Evolutionary conservation across 1,140 invertebrate species (phyloP), one percentile per base, ranked within the genome.

Genomic region (Acromyrmex heyeri): DNA sequence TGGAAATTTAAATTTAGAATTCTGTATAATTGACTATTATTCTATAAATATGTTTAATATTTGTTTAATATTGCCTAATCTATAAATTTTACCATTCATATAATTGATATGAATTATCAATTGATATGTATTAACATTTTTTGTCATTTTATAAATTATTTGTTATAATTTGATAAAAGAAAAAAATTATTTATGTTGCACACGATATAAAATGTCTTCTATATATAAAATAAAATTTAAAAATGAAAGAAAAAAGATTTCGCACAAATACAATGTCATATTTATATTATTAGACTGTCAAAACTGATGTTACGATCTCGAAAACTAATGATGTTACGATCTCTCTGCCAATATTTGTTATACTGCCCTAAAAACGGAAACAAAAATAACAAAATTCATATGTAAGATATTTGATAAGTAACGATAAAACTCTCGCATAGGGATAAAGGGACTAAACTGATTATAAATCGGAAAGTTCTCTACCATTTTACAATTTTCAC

Each of bases 331-430:
- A 73, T 70, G 55, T 81, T 81, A 72, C 7, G 53, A 62, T 82
- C 48, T 78, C 64, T 34, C 75, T 53, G 48, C 21, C 61, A 67
- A 85, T 79, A n/a, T 85, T 85, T 85, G 24, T 72, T 72, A 70
- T 59, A 67, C 44, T 89, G 53, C n/a, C 59, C 53, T 78, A 50
- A 85, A 65, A 24, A 27, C 62, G 38, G 34, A 38, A 38, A 38
- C 34, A 3, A 55, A 50, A 78, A 62, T 4, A 55, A 72, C 30
- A 85, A 86, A 38, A 24, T 16, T 53, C 44, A 48, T 44, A 34
- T 30, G 30, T 3, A 38, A 6, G 0, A 0, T 8, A 0, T 38
- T 38, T 38, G 34, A 38, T 38, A 34, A 34, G 30, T 34, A 34
- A 34, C 0, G 30, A 34, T 34, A 34, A 30, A 34, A 34, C 6